A percentile compares a stretch with the other conserved stretches of the same genome.
Conservation (phyloP, 2,888 invertebrate species). For the Nysson spinosus region DNA sequence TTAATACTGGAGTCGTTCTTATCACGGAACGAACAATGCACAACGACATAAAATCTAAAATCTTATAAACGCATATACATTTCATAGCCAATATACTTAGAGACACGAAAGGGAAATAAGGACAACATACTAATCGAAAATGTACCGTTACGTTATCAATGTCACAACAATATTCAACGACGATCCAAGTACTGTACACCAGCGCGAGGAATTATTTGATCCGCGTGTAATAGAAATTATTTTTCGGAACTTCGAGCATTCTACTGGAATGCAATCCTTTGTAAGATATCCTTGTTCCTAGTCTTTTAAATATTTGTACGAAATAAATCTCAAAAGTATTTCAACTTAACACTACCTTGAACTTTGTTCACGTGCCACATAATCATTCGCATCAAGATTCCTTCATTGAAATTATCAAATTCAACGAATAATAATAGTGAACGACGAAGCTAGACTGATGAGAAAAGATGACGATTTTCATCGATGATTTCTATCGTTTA, state of each 20-base stretch:
- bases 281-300: conserved; percentile 40
- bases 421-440: no score
- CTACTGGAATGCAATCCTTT: no score
- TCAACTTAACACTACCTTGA: conserved; percentile 14
- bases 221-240: neutral
- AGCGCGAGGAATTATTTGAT: neutral
- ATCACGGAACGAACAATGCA: conserved; percentile 8
- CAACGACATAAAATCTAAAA: conserved; percentile 15
- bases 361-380: conserved; percentile 13
- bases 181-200: no score
- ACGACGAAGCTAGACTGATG: no score
- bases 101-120: no score
- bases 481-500: no score
- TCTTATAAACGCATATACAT: conserved; percentile 4
- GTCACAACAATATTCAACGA: no score
- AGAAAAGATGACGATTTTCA: no score
- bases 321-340: conserved; percentile 42
- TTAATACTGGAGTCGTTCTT: conserved; percentile 48
- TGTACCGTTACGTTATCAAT: no score
- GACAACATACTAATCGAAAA: no score
- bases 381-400: neutral
- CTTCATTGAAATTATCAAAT: no score
- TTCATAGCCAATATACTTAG: conserved; percentile 6
- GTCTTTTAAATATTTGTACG: conserved; percentile 45
- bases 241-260: no score